phyloP scores from a whole-genome alignment of 2,888 invertebrate species.

The Mythimna ferrago region DNA sequence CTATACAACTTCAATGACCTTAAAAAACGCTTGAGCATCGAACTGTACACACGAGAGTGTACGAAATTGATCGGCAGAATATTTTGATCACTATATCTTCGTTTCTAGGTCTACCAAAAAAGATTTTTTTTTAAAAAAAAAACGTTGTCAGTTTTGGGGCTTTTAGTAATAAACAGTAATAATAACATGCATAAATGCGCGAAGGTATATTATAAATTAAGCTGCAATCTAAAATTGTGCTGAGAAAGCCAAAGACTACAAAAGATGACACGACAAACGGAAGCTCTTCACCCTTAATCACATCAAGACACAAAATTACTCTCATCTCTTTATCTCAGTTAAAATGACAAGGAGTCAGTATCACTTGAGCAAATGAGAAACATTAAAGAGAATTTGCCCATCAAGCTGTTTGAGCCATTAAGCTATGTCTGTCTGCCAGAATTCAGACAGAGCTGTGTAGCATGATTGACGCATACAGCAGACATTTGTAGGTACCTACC shows the following conservation, averaged over 20 bases:
- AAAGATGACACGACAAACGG: background rate
- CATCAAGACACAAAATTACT: background rate
- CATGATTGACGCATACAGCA: constrained; percentile 35
- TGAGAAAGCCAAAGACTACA: background rate
- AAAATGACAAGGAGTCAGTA: background rate
- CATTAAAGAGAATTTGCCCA: constrained; percentile 10
- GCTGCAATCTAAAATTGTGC: too few relatives aligned
- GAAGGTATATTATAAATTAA: too few relatives aligned
- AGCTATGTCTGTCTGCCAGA: background rate
- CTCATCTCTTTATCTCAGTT: background rate
- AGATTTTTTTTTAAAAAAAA: too few relatives aligned
- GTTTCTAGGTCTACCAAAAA: too few relatives aligned
- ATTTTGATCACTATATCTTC: too few relatives aligned
- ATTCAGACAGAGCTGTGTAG: background rate
- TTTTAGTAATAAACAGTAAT: too few relatives aligned
- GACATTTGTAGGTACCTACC: constrained; percentile 9
- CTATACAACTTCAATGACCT: too few relatives aligned
- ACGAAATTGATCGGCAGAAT: too few relatives aligned
- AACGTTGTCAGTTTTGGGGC: too few relatives aligned
- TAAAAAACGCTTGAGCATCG: too few relatives aligned
- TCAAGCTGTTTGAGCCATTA: constrained; percentile 3
- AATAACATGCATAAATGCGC: too few relatives aligned
- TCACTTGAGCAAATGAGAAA: constrained; percentile 19
- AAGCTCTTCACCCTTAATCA: background rate
- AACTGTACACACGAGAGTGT: too few relatives aligned